Base-by-base conservation (phyloP, 2,888 invertebrate species). In the Sphinx pinastri region DNA sequence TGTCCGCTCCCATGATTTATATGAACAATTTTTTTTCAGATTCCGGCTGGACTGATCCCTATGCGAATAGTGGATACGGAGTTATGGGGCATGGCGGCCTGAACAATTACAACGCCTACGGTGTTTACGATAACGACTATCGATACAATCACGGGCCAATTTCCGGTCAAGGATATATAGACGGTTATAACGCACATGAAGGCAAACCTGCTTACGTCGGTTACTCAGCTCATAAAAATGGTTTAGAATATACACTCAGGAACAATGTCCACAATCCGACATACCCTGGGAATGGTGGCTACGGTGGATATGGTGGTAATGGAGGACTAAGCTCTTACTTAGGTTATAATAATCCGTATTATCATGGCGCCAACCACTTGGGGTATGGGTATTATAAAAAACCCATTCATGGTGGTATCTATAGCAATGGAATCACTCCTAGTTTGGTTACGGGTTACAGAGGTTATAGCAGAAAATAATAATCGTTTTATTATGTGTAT, bases 271-370 rank as follows among this genome's bases (percentile, higher is more conserved):
- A 11, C 47, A 49, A 11, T 63, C 19, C 19, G 49, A 13, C 13
- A 3, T 5, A 25, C 13, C 14, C 77, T 59, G 91, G 88, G 3
- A 83, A 88, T 68, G 90, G 89, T 5, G 95, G 95, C 5, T 95
- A 95, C 76, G 95, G 95, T 0, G 95, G 95, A 2, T 95, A 94
- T 74, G 93, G 95, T 70, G 95, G 95, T 77, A 95, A 95, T 83
- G 95, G 95, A 52, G 95, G 95, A 31, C 82, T 95, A 0, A 89
- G 83, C 68, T 95, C 95, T 51, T 95, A 95, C 79, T 92, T 90
- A 63, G 95, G 95, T 10, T 95, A 95, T 82, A 94, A 93, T 82
- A 94, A 92, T 81, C 94, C 95, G 0, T 84, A 85, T 74, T 95
- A 95, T 77, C 88, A 88, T 81, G 95, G 95, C 8, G 90, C 89